Conservation (phyloP, 2,797 vertebrate genomes). For the Pterois miles region DNA sequence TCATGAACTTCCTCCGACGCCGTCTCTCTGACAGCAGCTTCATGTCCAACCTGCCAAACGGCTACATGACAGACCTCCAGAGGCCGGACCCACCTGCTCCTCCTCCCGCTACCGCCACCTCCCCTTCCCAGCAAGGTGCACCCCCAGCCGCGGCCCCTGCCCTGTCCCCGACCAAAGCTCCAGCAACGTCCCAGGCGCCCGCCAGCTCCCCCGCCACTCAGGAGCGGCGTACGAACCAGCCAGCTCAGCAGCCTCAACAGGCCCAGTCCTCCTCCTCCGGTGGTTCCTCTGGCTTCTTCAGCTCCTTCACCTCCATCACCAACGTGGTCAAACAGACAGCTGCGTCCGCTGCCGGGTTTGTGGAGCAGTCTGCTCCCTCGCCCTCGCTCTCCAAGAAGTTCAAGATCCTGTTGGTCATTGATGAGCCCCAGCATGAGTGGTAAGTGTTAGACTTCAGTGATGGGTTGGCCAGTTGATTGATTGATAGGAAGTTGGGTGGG, state of each 20-base stretch:
- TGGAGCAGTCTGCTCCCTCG: slow-evolving; percentile 86
- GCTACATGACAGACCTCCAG: slow-evolving; percentile 99
- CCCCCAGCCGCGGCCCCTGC: slow-evolving; percentile 79
- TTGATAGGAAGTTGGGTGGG: slow-evolving; percentile 14
- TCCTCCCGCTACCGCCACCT: slow-evolving; percentile 81
- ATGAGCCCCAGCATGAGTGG: slow-evolving; percentile 96
- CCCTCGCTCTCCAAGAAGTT: slow-evolving; percentile 88
- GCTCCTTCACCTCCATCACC: slow-evolving; percentile 97
- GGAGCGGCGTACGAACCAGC: slow-evolving; percentile 70
- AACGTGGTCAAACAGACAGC: slow-evolving; percentile 97
- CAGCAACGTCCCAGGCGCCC: slow-evolving; percentile 58
- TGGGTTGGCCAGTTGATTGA: slow-evolving; percentile 17
- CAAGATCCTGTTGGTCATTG: slow-evolving; percentile 94
- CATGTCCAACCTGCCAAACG: slow-evolving; percentile 98
- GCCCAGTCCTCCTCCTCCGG: slow-evolving; percentile 79
- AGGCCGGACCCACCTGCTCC: slow-evolving; percentile 92
- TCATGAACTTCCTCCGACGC: slow-evolving; percentile 98
- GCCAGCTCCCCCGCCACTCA: slow-evolving; percentile 82
- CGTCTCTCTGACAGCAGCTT: slow-evolving; percentile 98
- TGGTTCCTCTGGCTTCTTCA: slow-evolving; percentile 92
- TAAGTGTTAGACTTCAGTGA: slow-evolving; percentile 74
- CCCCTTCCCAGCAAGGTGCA: slow-evolving; percentile 70
- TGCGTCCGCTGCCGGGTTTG: slow-evolving; percentile 90
- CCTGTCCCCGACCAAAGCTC: slow-evolving; percentile 87
- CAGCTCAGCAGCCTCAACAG: slow-evolving; percentile 64